Conservation (phyloP, 1,140 invertebrate species). For the Neuroterus valhalla region DNA sequence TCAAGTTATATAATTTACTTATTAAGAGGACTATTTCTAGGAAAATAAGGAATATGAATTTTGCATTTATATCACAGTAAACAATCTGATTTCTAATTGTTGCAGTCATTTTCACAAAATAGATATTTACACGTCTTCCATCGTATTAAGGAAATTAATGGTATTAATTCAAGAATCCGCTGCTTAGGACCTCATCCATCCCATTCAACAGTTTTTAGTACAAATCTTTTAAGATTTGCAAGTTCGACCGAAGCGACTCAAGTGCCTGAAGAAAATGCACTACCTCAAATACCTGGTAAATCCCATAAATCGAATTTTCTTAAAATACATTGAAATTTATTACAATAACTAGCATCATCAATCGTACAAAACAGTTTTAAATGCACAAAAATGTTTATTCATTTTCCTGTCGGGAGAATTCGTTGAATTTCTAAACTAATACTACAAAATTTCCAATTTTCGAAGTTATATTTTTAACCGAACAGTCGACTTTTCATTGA, state of each 20-base stretch:
- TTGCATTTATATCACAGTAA: not conserved
- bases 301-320: no score
- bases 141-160: constrained; percentile 12
- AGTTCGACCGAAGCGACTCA: constrained; percentile 36
- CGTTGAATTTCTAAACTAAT: no score
- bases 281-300: not conserved
- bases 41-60: not conserved
- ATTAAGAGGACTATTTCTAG: not conserved
- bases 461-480: no score
- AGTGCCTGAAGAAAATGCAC: not conserved
- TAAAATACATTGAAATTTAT: no score
- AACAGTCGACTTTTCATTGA: no score
- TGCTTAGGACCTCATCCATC: not conserved
- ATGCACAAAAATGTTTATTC: no score
- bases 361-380: no score
- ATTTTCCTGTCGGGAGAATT: no score
- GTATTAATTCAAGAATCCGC: not conserved
- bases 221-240: constrained; percentile 37
- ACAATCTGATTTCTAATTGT: not conserved
- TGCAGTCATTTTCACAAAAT: constrained; percentile 7
- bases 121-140: constrained; percentile 37
- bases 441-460: no score
- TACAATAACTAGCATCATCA: no score
- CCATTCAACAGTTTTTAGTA: constrained; percentile 28
- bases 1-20: not conserved